Conservation (phyloP, 2,888 invertebrate genomes). For the Andricus curvator region DNA sequence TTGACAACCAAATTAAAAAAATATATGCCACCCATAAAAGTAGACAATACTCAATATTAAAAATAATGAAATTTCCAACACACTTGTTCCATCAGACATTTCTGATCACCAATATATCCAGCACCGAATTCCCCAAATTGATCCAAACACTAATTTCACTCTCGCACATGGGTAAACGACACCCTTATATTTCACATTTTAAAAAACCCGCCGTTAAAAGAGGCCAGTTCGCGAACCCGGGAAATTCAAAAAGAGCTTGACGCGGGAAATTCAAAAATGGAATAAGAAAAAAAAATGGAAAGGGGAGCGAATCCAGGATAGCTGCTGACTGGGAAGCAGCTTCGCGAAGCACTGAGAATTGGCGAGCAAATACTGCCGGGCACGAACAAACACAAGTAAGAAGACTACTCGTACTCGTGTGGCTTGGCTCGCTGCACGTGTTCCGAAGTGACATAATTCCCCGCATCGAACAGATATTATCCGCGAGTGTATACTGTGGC, state of each 20-base stretch:
- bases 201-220: neutral
- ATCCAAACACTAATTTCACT: neutral
- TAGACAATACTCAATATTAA: neutral
- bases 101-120: neutral
- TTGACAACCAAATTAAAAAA: too few relatives aligned
- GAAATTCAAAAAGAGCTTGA: neutral
- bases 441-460: constrained; percentile 59
- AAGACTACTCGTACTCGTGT: constrained; percentile 1
- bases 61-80: neutral
- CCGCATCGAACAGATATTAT: constrained; percentile 55
- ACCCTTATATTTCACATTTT: neutral
- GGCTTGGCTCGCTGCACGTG: constrained; percentile 50
- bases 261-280: constrained; percentile 34
- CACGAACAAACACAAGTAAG: neutral
- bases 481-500: constrained; percentile 48
- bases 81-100: neutral
- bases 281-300: constrained; percentile 20
- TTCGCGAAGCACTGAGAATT: constrained; percentile 33
- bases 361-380: neutral
- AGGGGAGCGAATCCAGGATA: neutral
- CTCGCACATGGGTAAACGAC: neutral
- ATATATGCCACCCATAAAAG: too few relatives aligned
- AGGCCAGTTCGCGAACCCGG: neutral
- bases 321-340: constrained; percentile 35
- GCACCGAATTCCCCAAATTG: neutral